phyloP scores from a whole-genome alignment of 2,113 vertebrate genomes.

The Rhabdornis inornatus region DNA sequence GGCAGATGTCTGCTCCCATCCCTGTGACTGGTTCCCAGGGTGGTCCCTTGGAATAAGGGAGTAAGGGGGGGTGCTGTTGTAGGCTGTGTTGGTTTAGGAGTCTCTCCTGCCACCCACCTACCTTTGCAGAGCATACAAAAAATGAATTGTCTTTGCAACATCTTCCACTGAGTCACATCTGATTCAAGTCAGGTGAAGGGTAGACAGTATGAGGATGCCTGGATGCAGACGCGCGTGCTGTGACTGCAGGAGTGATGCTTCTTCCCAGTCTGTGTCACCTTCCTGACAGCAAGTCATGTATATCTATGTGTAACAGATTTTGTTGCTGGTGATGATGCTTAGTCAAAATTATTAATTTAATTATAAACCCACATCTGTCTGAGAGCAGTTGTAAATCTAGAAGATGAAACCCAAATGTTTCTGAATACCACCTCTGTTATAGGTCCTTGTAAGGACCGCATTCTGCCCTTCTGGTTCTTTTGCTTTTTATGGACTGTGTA shows the following conservation, averaged over 20 bases:
- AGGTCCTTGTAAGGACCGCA: not conserved
- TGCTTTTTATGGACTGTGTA: not conserved
- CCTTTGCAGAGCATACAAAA: not conserved
- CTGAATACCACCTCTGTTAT: not conserved
- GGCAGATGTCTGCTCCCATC: not conserved
- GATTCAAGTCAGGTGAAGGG: not conserved
- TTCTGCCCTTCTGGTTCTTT: not conserved
- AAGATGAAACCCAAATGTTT: not conserved
- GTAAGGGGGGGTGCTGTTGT: not conserved
- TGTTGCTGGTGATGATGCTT: not conserved
- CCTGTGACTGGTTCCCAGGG: not conserved
- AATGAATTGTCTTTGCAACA: not conserved
- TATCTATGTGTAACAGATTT: not conserved
- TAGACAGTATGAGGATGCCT: not conserved
- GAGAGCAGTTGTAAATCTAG: not conserved
- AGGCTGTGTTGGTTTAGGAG: not conserved
- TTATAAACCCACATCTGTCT: not conserved
- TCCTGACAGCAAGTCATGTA: not conserved
- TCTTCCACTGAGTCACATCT: not conserved
- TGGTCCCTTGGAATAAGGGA: not conserved
- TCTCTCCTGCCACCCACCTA: not conserved
- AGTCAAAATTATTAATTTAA: not conserved
- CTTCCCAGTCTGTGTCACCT: not conserved
- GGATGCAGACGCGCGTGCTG: fast-evolving
- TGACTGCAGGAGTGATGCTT: not conserved